These are phyloP conservation scores for Zelostemma sp. DNA, from an alignment of 1,140 invertebrate genomes.

Conservation along the genomic window DNA sequence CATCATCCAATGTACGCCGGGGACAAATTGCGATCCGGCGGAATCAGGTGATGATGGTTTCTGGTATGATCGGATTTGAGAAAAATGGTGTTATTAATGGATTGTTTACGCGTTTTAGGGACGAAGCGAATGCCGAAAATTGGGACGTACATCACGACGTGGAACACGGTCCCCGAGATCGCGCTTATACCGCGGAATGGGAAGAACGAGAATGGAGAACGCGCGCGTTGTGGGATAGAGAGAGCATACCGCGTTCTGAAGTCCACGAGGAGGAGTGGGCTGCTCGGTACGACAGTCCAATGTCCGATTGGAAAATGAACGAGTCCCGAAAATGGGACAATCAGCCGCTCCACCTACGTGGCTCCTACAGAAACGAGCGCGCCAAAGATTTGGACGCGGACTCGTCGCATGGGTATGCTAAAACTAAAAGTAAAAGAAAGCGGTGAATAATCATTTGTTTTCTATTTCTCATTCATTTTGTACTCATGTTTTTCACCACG, in stretches of 20 bases:
- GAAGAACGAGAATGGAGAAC: conserved; percentile 66
- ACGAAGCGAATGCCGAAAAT: conserved; percentile 58
- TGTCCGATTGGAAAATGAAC: conserved; percentile 64
- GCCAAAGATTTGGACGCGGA: conserved; percentile 63
- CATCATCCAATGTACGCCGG: conserved; percentile 60
- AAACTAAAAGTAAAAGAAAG: conserved; percentile 44
- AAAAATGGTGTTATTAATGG: too few relatives aligned
- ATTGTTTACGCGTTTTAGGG: conserved; percentile 52
- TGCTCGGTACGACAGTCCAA: conserved; percentile 58
- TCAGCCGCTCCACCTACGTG: conserved; percentile 58
- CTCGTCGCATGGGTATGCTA: conserved; percentile 50
- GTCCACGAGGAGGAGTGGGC: conserved; percentile 66
- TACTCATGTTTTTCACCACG: too few relatives aligned
- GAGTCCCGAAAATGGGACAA: conserved; percentile 67
- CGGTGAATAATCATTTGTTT: conserved; percentile 33
- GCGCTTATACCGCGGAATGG: conserved; percentile 60
- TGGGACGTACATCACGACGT: conserved; percentile 65
- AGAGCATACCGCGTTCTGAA: conserved; percentile 63
- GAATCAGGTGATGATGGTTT: conserved; percentile 34
- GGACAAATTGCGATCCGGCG: conserved; percentile 53
- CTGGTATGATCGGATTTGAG: too few relatives aligned
- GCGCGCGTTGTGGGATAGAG: conserved; percentile 63
- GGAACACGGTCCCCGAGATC: conserved; percentile 58
- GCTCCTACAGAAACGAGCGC: conserved; percentile 63
- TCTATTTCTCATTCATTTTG: neutral